Evolutionary conservation across 2,113 vertebrate genomes (phyloP), one percentile per base, ranked within the genome.

Genomic region (Plecotus auritus): DNA sequence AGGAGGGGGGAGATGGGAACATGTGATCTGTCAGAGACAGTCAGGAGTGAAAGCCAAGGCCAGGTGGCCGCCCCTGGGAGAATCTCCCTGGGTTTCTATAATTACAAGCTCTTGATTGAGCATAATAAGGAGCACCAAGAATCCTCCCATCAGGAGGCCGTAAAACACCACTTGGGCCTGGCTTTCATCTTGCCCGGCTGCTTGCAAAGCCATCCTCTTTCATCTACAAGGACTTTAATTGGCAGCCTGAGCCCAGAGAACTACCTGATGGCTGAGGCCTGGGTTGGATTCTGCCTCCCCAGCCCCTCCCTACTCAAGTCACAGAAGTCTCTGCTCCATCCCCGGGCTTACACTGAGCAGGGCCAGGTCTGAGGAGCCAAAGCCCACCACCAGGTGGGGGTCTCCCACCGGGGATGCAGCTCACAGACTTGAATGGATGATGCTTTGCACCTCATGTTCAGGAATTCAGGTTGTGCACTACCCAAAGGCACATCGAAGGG

Each of bases 181-280:
- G 37, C 95, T 97, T 97, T 96, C 94, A 82, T 97, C 91, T 94
- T 37, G 37, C 42, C 66, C 1, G 23, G 72, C 88, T 94, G 90
- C 93, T 94, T 54, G 11, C 66, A 28, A 88, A 95, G 94, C 45
- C 72, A 51, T 42, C 40, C 49, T 72, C 91, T 96, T 97, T 97
- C 90, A 96, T 95, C 96, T 96, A 30, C 0, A 6, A 32, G 28
- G 47, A 26, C 88, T 96, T 82, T 96, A 96, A 97, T 96, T 94
- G 88, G 90, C 88, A 94, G 56, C 85, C 81, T 77, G 84, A 90
- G 88, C n/a, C 61, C 37, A 45, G 82, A 23, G 76, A 95, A n/a
- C 73, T 26, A 49, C 85, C 45, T 85, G 70, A 47, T 13, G 77
- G 23, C 74, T 35, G 35, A 78, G 80, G 45, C 45, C 77, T 47